Evolutionary conservation across 2,888 invertebrate species (phyloP).

Genomic region (Bombylius discolor): DNA sequence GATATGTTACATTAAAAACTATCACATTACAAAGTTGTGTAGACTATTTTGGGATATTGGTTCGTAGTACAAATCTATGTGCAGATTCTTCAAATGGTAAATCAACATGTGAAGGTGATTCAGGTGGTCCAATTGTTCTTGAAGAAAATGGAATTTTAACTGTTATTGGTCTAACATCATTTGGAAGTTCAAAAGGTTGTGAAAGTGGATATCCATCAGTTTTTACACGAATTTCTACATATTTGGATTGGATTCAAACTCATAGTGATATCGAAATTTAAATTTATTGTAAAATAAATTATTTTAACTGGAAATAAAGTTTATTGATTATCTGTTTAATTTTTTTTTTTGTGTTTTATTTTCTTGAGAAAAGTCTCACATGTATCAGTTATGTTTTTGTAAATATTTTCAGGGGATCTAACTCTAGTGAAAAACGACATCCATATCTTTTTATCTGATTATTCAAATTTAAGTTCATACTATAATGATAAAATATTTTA

Average conservation of each 20-base stretch:
- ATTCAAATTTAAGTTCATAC: too few species aligned
- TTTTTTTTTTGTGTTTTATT: too few species aligned
- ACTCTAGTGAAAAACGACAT: too few species aligned
- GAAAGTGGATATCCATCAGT: neutral
- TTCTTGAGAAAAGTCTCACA: too few species aligned
- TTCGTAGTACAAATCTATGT: neutral
- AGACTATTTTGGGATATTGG: neutral
- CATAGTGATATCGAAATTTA: neutral
- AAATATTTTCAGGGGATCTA: too few species aligned
- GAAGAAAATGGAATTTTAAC: neutral
- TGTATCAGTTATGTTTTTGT: too few species aligned
- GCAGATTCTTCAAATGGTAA: neutral
- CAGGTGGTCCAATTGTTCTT: conserved; percentile 1
- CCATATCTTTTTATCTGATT: too few species aligned
- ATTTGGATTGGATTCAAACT: conserved; percentile 2
- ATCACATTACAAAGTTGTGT: neutral
- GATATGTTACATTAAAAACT: neutral
- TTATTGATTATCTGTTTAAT: too few species aligned
- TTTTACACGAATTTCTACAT: neutral
- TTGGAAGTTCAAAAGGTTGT: neutral
- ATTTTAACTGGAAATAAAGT: too few species aligned
- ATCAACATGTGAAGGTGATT: conserved; percentile 1
- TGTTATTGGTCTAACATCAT: conserved; percentile 2
- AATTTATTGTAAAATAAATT: too few species aligned
- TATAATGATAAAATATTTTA: too few species aligned